phyloP scores from a whole-genome alignment of 2,113 vertebrate species.

The Gallinago jamesoni region DNA sequence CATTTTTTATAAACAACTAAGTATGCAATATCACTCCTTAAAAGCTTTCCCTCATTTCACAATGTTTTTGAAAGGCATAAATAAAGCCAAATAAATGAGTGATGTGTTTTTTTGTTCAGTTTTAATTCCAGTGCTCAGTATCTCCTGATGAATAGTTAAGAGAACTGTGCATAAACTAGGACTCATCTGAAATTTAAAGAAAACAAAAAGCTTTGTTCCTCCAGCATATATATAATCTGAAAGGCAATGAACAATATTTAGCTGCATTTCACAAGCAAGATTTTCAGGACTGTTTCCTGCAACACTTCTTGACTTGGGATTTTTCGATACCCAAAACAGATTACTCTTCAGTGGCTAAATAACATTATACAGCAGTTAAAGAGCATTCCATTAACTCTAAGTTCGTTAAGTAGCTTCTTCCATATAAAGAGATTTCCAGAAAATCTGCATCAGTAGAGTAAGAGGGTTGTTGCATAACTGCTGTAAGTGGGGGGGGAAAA shows the following conservation, averaged over 20 bases:
- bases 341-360: not conserved
- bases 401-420: not conserved
- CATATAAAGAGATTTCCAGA: not conserved
- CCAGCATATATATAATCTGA: not conserved
- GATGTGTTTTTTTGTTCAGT: not conserved
- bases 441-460: not conserved
- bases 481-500: not conserved
- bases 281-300: not conserved
- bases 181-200: not conserved
- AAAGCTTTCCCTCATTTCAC: not conserved
- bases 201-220: not conserved
- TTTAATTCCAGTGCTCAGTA: not conserved
- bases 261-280: not conserved
- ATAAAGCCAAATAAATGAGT: conserved; percentile 1
- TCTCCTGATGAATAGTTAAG: not conserved
- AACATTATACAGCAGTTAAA: not conserved
- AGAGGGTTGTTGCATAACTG: conserved; percentile 34
- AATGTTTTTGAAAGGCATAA: not conserved
- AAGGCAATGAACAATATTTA: not conserved
- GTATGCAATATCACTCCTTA: not conserved
- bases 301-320: not conserved
- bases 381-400: not conserved
- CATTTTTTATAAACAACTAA: not conserved
- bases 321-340: not conserved
- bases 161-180: not conserved